phyloP scores from a whole-genome alignment of 2,888 invertebrate genomes.

The Apodemia zela region DNA sequence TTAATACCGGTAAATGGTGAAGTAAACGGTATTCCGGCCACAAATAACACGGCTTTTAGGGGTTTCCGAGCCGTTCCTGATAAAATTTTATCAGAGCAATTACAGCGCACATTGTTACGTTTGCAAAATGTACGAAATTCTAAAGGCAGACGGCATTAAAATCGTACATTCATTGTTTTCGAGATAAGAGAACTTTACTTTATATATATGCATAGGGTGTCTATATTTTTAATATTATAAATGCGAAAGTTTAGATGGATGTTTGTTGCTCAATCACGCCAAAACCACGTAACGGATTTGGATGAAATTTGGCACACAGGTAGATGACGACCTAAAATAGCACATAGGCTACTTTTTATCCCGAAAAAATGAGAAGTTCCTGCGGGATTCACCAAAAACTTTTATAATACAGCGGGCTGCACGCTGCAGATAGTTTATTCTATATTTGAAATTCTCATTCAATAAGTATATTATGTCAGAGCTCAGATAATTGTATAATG shows the following conservation, averaged over 20 bases:
- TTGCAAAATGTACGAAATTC: conserved; percentile 10
- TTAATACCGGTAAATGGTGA: background rate
- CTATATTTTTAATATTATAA: background rate
- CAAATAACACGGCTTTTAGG: conserved; percentile 18
- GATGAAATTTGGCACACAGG: no score
- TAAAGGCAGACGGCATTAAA: conserved; percentile 5
- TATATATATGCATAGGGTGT: background rate
- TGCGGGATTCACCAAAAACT: no score
- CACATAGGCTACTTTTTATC: no score
- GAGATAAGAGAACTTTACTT: background rate
- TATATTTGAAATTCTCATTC: background rate
- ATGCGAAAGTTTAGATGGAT: no score
- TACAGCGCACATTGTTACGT: conserved; percentile 17
- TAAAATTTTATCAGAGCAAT: conserved; percentile 20
- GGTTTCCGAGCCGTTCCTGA: conserved; percentile 8
- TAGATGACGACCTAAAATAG: no score
- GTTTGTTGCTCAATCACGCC: no score
- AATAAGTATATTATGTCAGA: background rate
- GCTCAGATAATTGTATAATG: no score
- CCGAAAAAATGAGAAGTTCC: no score
- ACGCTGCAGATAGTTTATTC: no score
- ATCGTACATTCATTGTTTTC: conserved; percentile 11
- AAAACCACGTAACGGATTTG: no score
- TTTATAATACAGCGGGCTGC: no score
- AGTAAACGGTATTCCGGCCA: conserved; percentile 5